A percentile compares a stretch with the other conserved stretches of the same genome.
Evolutionary conservation across 2,113 vertebrate species (phyloP).

Genomic region (Gobiocypris rarus): DNA sequence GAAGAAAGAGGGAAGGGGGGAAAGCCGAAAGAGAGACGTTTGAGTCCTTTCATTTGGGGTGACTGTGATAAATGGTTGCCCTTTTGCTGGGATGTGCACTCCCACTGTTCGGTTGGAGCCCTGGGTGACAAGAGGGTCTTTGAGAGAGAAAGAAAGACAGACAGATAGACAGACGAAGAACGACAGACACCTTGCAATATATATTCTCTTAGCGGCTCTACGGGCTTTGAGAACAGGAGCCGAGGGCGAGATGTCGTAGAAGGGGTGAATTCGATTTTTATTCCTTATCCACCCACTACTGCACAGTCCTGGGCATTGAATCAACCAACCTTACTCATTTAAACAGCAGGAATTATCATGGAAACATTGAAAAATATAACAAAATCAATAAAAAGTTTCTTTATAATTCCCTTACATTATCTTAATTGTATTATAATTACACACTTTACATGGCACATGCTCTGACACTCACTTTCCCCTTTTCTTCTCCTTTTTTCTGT

Average conservation of each 20-base stretch:
- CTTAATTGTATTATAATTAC: background rate
- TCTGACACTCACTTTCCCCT: background rate
- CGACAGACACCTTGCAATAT: constrained; percentile 32
- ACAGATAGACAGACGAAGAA: constrained; percentile 33
- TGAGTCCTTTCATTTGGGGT: constrained; percentile 92
- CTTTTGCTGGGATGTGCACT: constrained; percentile 84
- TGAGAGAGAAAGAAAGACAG: constrained; percentile 69
- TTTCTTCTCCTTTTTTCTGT: background rate
- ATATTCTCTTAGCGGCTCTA: constrained; percentile 46
- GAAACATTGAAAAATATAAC: background rate
- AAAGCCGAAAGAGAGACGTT: constrained; percentile 82
- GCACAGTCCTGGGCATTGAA: constrained; percentile 33
- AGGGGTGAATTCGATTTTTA: constrained; percentile 48
- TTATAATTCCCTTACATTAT: background rate
- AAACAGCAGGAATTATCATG: background rate
- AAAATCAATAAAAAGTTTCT: constrained; percentile 12
- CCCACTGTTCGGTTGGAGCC: constrained; percentile 81
- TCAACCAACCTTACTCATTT: background rate
- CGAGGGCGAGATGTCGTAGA: constrained; percentile 43
- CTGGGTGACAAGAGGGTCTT: constrained; percentile 81
- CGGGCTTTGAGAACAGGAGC: constrained; percentile 25
- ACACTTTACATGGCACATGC: background rate
- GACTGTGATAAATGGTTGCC: constrained; percentile 94
- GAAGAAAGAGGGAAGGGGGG: constrained; percentile 47
- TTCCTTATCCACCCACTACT: constrained; percentile 49